phyloP scores from a whole-genome alignment of 2,888 invertebrate species.

The Drosophila kambysellisi region DNA sequence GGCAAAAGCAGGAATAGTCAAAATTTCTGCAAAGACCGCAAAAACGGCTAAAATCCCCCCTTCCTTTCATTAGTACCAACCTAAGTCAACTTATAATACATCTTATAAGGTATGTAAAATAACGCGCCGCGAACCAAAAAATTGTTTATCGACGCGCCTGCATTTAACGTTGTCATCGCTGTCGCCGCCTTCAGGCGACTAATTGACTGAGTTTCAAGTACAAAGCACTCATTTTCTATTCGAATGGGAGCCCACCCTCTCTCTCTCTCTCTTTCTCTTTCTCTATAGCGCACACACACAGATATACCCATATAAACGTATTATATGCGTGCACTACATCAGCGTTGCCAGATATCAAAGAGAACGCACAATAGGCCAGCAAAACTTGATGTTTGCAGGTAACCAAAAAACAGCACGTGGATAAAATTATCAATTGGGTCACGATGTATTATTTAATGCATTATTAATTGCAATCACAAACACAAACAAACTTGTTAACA shows the following conservation, averaged over 20 bases:
- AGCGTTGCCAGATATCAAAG: slow-evolving; percentile 49
- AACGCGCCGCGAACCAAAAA: slow-evolving; percentile 27
- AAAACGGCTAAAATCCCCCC: neutral
- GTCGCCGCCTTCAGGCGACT: slow-evolving; percentile 60
- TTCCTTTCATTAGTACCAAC: neutral
- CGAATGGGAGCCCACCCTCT: slow-evolving; percentile 59
- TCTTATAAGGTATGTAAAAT: slow-evolving; percentile 29
- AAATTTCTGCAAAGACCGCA: slow-evolving; percentile 17
- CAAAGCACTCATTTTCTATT: slow-evolving; percentile 74
- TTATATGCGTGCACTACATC: slow-evolving; percentile 48
- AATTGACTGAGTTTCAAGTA: slow-evolving; percentile 63
- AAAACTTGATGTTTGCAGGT: slow-evolving; percentile 25
- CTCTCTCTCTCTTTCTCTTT: slow-evolving; percentile 30
- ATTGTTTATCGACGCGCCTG: slow-evolving; percentile 28
- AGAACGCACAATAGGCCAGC: slow-evolving; percentile 24
- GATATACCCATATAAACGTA: slow-evolving; percentile 10
- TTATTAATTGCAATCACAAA: slow-evolving; percentile 15
- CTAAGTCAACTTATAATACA: slow-evolving; percentile 11
- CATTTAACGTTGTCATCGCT: slow-evolving; percentile 42
- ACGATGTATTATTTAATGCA: slow-evolving; percentile 11
- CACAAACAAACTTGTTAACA: neutral
- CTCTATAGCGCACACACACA: slow-evolving; percentile 16
- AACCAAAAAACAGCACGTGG: slow-evolving; percentile 33
- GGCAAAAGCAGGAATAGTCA: slow-evolving; percentile 15
- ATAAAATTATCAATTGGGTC: slow-evolving; percentile 20